Evolutionary conservation across 2,888 invertebrate genomes (phyloP), one percentile per base, ranked within the genome.

Genomic region (Anarsia innoxiella): DNA sequence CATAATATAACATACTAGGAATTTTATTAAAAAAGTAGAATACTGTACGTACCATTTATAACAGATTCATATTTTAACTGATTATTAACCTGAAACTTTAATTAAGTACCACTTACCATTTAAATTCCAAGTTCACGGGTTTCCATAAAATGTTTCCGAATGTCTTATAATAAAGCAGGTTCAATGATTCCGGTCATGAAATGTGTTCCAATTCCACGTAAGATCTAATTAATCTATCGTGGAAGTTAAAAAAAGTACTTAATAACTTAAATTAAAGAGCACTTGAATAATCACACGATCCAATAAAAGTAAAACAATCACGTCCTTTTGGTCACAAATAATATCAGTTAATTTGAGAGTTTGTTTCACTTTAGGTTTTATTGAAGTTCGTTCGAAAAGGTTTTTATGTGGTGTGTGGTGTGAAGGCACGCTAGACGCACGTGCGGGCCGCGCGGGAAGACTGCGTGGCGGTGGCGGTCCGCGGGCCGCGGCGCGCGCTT

Each of bases 371-470:
- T 59, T 56, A 52, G 56, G 52, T 44, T 56, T 27, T 65, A 60
- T 62, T 59, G 50, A 51, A 63, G 60, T 69, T 66, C 52, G 65
- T 66, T 67, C 66, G 68, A 57, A 63, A 69, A 68, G 62, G 59
- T 31, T 39, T 67, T 66, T 56, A 59, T 47, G 53, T 57, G 48
- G 53, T 56, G 60, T 57, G 60, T 60, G 56, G 53, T 63, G 61
- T 59, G 45, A 59, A 59, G 56, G 68, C 68, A 77, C 77, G 72
- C 74, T 70, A 69, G 75, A 69, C 67, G 70, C 83, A 83, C 82
- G 83, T 82, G 82, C 74, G 77, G 65, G 48, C 64, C 76, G 80
- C 83, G 83, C 83, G 83, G 79, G 79, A 84, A 84, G 83, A 84
- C 83, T 84, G 83, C 83, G 83, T 84, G 83, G 83, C 83, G 82